A percentile compares a stretch with the other conserved stretches of the same genome.
phyloP scores from a whole-genome alignment of 2,113 vertebrate species.

The Actenoides lindsayi region DNA sequence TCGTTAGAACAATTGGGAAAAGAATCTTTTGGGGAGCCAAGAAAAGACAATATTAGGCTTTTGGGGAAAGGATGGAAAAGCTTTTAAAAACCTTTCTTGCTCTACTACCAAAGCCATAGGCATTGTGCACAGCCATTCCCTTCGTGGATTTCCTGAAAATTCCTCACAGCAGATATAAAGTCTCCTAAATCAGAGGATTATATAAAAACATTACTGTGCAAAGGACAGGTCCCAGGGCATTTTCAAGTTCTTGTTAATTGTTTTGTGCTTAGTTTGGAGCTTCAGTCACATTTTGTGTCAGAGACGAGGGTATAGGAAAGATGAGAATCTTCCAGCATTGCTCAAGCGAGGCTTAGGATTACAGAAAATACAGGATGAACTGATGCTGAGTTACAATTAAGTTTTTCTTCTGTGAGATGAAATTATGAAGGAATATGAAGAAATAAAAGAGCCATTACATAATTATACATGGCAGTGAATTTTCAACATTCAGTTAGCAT shows the following conservation, averaged over 20 bases:
- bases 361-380: background rate
- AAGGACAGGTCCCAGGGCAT: background rate
- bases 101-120: background rate
- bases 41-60: background rate
- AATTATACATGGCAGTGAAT: background rate
- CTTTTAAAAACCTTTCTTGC: background rate
- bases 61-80: background rate
- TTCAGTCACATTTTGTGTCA: background rate
- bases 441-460: background rate
- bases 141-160: background rate
- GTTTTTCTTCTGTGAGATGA: background rate
- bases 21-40: background rate
- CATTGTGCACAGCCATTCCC: background rate
- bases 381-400: rapidly evolving
- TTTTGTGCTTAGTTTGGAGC: background rate
- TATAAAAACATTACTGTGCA: background rate
- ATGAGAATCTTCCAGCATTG: background rate
- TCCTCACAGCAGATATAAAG: background rate
- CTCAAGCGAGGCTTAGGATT: background rate
- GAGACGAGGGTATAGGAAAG: background rate
- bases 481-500: background rate
- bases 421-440: background rate
- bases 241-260: background rate
- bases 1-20: background rate
- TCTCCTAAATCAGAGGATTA: background rate